Evolutionary conservation across 2,888 invertebrate species (phyloP).

Genomic region (Agrypnus murinus): DNA sequence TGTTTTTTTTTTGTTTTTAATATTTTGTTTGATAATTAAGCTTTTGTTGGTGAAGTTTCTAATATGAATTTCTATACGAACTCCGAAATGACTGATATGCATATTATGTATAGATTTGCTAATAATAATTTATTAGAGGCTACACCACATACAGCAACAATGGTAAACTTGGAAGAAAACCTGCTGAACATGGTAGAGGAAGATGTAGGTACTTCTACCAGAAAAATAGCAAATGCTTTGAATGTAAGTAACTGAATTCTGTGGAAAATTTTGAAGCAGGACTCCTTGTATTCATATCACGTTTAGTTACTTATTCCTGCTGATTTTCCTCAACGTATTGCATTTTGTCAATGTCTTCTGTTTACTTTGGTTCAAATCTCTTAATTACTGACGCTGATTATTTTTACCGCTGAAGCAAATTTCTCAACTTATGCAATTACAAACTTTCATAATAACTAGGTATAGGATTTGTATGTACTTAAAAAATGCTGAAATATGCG

Average conservation of each 20-base stretch:
- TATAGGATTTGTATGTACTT: no score
- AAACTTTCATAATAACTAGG: no score
- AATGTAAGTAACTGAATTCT: slow-evolving; percentile 20
- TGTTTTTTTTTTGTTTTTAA: no score
- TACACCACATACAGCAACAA: slow-evolving; percentile 35
- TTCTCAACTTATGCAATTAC: no score
- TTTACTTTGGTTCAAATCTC: neutral
- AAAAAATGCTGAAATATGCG: no score
- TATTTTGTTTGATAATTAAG: no score
- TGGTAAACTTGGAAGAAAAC: slow-evolving; percentile 36
- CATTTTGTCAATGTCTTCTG: no score
- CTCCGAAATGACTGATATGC: slow-evolving; percentile 1
- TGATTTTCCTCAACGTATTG: neutral
- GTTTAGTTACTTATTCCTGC: neutral
- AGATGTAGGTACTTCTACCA: slow-evolving; percentile 32
- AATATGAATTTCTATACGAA: slow-evolving; percentile 15
- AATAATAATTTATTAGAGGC: neutral
- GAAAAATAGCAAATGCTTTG: slow-evolving; percentile 32
- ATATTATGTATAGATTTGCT: slow-evolving; percentile 14
- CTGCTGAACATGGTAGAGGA: slow-evolving; percentile 32
- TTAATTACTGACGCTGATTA: neutral
- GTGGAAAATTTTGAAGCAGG: slow-evolving; percentile 24
- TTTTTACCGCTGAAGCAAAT: neutral
- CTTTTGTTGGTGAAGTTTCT: neutral
- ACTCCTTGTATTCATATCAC: slow-evolving; percentile 38